A percentile compares a stretch with the other conserved stretches of the same genome.
Conservation (phyloP, 1,140 invertebrate genomes). For the Drosophila sp. region DNA sequence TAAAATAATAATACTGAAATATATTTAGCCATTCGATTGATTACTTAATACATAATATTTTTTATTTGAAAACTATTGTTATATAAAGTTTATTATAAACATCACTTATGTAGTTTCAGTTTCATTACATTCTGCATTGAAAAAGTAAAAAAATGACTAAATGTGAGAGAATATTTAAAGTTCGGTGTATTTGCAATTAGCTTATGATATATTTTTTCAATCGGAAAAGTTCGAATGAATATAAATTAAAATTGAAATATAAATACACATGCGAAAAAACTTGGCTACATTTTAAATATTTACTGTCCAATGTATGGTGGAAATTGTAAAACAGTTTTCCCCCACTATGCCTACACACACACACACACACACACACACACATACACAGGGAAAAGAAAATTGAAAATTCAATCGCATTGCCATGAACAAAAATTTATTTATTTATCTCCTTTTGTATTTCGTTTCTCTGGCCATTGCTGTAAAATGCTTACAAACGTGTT, state of each 20-base stretch:
- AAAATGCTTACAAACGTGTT: constrained; percentile 70
- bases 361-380: background rate
- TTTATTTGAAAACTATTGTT: too few relatives aligned
- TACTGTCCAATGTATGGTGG: constrained; percentile 61
- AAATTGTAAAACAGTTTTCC: constrained; percentile 72
- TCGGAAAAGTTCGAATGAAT: constrained; percentile 52
- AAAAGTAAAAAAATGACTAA: background rate
- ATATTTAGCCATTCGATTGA: too few relatives aligned
- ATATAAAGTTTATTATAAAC: too few relatives aligned
- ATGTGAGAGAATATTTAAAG: background rate
- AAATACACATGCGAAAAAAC: constrained; percentile 58
- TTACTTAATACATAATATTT: too few relatives aligned
- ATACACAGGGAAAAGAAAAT: constrained; percentile 1
- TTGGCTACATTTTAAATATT: constrained; percentile 69
- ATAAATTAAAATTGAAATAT: constrained; percentile 80
- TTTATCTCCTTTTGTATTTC: constrained; percentile 57
- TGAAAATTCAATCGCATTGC: constrained; percentile 57
- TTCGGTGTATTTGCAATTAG: background rate
- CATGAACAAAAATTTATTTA: constrained; percentile 65
- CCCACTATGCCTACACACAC: background rate
- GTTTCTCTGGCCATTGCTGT: constrained; percentile 19
- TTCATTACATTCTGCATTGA: too few relatives aligned
- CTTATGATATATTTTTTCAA: background rate
- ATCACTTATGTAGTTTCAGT: too few relatives aligned
- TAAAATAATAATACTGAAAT: too few relatives aligned